A percentile compares a stretch with the other conserved stretches of the same genome.
These are phyloP conservation scores for Phasia obesa DNA, from an alignment of 2,888 invertebrate species.

Conservation along the genomic window DNA sequence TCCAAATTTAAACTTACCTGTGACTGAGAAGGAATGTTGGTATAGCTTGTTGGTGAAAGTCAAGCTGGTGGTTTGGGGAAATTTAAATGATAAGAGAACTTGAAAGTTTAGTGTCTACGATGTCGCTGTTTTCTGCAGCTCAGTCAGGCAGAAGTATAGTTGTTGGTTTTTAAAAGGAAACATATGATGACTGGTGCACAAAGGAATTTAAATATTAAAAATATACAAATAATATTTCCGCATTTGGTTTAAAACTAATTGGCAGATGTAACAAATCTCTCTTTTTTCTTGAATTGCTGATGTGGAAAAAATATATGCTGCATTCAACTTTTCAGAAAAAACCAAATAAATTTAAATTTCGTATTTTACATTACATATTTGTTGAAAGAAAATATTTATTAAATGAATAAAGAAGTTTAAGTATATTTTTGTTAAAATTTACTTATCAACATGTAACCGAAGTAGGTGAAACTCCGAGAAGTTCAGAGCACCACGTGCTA, in stretches of 20 bases:
- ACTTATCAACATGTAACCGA: too few species aligned
- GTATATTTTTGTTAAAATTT: too few species aligned
- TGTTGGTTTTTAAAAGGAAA: background rate
- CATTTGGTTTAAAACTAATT: background rate
- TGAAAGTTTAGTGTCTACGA: background rate
- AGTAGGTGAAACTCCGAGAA: too few species aligned
- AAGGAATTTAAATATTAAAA: background rate
- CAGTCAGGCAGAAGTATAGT: background rate
- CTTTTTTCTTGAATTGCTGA: too few species aligned
- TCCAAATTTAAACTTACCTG: background rate
- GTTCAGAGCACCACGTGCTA: too few species aligned
- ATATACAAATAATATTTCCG: background rate
- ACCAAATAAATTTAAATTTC: too few species aligned
- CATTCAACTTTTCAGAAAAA: too few species aligned
- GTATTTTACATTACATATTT: too few species aligned
- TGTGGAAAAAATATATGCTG: too few species aligned
- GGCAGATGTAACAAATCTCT: background rate
- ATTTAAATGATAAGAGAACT: background rate
- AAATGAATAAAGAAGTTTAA: too few species aligned
- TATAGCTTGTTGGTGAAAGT: background rate
- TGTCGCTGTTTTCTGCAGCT: background rate
- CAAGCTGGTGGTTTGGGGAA: background rate
- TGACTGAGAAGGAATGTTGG: background rate
- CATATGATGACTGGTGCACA: background rate
- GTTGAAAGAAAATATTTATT: too few species aligned